Evolutionary conservation across 2,888 invertebrate species (phyloP).

Genomic region (Clunio marinus): DNA sequence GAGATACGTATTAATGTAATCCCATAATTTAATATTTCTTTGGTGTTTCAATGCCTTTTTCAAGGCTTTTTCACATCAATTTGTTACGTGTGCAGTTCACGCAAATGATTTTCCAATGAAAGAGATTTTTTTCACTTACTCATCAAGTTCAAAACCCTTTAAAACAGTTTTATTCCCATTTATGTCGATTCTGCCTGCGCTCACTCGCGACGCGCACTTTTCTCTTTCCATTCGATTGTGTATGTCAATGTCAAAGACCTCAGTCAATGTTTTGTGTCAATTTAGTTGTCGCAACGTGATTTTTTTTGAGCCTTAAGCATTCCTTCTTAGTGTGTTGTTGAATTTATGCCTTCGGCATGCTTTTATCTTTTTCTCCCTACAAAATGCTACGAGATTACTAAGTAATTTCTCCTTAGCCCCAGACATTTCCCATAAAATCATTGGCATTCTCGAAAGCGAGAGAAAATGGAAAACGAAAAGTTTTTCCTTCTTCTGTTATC

Average conservation of each 20-base stretch:
- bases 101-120: neutral
- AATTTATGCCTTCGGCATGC: neutral
- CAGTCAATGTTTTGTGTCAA: slow-evolving; percentile 35
- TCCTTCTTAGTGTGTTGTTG: no score
- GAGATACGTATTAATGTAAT: no score
- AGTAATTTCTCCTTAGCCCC: neutral
- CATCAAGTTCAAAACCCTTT: slow-evolving; percentile 7
- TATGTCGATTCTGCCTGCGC: slow-evolving; percentile 6
- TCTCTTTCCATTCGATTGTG: slow-evolving; percentile 16
- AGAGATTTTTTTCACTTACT: neutral
- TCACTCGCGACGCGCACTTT: neutral
- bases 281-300: slow-evolving; percentile 28
- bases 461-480: neutral
- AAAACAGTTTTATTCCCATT: neutral
- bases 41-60: neutral
- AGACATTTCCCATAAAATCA: slow-evolving; percentile 38
- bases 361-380: neutral
- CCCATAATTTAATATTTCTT: no score
- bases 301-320: neutral
- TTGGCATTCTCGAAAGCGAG: neutral
- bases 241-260: slow-evolving; percentile 38
- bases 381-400: neutral
- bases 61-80: neutral
- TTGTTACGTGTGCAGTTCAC: no score
- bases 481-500: slow-evolving; percentile 9